A percentile compares a stretch with the other conserved stretches of the same genome.
Evolutionary conservation across 2,113 vertebrate species (phyloP).

Genomic region (Callipepla squamata): DNA sequence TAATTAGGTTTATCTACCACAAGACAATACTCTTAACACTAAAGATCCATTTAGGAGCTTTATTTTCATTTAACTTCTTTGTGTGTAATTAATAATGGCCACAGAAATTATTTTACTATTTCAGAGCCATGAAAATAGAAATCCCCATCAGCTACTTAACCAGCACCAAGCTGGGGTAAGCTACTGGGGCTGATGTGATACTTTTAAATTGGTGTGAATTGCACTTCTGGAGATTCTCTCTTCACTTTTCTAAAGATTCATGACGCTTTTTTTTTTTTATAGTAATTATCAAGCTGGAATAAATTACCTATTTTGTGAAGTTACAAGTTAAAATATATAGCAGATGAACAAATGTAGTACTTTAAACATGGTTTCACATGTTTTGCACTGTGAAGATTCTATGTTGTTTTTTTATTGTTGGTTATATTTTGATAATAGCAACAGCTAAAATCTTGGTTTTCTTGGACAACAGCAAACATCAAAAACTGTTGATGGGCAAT

Average conservation of each 20-base stretch:
- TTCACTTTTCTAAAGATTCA: not conserved
- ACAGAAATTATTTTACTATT: not conserved
- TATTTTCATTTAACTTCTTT: not conserved
- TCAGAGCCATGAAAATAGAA: not conserved
- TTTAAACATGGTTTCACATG: not conserved
- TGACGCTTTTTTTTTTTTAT: not conserved
- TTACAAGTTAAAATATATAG: not conserved
- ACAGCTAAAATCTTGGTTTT: not conserved
- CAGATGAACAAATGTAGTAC: not conserved
- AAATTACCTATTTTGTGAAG: not conserved
- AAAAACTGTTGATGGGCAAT: constrained; percentile 39
- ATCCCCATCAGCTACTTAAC: not conserved
- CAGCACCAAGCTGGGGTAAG: not conserved
- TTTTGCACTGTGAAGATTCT: not conserved
- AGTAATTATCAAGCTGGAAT: not conserved
- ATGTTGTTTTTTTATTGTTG: not conserved
- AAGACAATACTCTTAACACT: not conserved
- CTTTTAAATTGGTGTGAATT: not conserved
- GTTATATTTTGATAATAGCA: constrained; percentile 21
- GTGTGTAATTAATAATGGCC: not conserved
- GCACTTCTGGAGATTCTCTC: not conserved
- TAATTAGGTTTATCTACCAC: not conserved
- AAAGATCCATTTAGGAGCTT: not conserved
- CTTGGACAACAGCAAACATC: constrained; percentile 4
- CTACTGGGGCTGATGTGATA: not conserved